A percentile compares a stretch with the other conserved stretches of the same genome.
phyloP scores from a whole-genome alignment of 2,113 vertebrate species.

The Xiphias gladius region DNA sequence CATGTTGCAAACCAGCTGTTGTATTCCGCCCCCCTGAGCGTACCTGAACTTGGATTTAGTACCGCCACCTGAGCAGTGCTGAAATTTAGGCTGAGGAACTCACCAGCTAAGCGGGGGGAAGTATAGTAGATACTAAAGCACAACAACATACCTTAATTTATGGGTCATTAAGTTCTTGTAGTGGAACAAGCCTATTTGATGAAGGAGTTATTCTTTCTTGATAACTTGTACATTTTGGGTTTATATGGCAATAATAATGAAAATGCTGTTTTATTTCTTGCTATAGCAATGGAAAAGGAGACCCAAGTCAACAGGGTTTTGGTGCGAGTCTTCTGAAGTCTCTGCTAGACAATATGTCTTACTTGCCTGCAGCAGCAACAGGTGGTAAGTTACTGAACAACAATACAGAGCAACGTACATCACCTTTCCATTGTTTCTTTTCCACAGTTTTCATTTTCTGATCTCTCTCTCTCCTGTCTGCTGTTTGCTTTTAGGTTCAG shows the following conservation, averaged over 20 bases:
- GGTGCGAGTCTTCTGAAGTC: slow-evolving; percentile 93
- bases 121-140: too few species aligned
- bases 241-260: background rate
- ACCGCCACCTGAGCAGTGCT: too few species aligned
- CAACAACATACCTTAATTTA: background rate
- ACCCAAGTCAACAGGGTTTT: slow-evolving; percentile 94
- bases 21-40: too few species aligned
- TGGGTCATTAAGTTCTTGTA: background rate
- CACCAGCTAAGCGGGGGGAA: too few species aligned
- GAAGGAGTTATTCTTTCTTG: background rate
- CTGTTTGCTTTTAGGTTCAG: slow-evolving; percentile 87
- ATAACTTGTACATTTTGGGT: background rate
- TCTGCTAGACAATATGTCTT: slow-evolving; percentile 95
- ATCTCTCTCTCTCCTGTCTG: background rate
- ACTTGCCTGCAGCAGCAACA: slow-evolving; percentile 95
- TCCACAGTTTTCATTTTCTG: background rate
- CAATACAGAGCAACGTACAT: background rate
- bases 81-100: too few species aligned
- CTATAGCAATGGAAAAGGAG: slow-evolving; percentile 94
- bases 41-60: too few species aligned
- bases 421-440: background rate
- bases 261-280: slow-evolving; percentile 6
- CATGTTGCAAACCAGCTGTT: too few species aligned
- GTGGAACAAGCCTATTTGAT: background rate
- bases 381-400: slow-evolving; percentile 87